phyloP scores from a whole-genome alignment of 2,797 vertebrate genomes.

The Rhabdophis nuchalis region DNA sequence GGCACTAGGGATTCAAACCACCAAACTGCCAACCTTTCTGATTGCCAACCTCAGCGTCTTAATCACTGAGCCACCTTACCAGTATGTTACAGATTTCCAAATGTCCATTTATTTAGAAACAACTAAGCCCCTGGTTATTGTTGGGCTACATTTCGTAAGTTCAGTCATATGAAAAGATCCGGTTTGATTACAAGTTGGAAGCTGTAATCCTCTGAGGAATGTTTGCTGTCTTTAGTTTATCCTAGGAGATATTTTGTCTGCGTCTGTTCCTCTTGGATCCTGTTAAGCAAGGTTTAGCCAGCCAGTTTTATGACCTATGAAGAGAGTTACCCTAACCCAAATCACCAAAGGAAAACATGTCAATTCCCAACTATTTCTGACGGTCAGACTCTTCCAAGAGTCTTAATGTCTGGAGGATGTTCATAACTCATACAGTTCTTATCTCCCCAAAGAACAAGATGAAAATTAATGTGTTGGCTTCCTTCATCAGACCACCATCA shows the following conservation, averaged over 20 bases:
- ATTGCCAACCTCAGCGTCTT: too few species aligned
- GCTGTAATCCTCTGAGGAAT: conserved; percentile 19
- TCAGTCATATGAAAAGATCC: background rate
- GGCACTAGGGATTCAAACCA: too few species aligned
- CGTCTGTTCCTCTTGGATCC: background rate
- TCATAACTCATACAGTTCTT: conserved; percentile 7
- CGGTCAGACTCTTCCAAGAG: conserved; percentile 7
- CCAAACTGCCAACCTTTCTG: too few species aligned
- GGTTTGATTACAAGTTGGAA: background rate
- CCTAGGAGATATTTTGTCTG: background rate
- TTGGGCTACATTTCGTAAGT: background rate
- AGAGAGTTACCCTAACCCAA: conserved; percentile 17
- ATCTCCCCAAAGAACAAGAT: background rate
- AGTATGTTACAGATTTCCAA: background rate
- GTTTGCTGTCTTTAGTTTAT: background rate
- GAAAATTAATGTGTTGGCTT: conserved; percentile 22
- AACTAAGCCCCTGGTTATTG: background rate
- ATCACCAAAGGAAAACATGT: conserved; percentile 21
- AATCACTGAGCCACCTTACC: too few species aligned
- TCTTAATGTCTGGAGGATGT: fast-evolving
- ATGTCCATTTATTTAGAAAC: background rate
- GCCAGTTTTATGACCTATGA: conserved; percentile 14
- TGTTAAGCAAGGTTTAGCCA: background rate
- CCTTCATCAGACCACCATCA: background rate
- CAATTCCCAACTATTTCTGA: conserved; percentile 15